These are phyloP conservation scores for Mallateleia sp. DNA, from an alignment of 2,888 invertebrate species.

Conservation along the genomic window DNA sequence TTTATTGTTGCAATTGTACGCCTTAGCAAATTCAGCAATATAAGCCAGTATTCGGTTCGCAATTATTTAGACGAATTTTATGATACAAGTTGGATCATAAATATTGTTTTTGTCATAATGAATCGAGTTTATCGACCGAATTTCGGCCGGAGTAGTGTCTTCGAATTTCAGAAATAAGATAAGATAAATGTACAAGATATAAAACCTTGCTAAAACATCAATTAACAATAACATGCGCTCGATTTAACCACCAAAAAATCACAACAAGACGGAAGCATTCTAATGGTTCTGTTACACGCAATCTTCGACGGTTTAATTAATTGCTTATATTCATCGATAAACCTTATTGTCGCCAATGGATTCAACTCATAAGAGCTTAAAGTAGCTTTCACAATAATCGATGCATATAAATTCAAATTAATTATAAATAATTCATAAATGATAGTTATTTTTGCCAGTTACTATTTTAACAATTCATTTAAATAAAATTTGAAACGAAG, in stretches of 20 bases:
- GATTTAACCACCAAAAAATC: slow-evolving; percentile 60
- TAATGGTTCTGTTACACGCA: slow-evolving; percentile 55
- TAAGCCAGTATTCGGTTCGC: slow-evolving; percentile 31
- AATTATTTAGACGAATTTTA: slow-evolving; percentile 56
- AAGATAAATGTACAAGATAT: slow-evolving; percentile 45
- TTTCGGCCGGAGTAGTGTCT: background rate
- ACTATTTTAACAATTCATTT: too few relatives aligned
- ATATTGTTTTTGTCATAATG: slow-evolving; percentile 29
- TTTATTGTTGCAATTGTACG: slow-evolving; percentile 55
- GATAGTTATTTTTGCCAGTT: too few relatives aligned
- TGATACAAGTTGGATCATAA: slow-evolving; percentile 25
- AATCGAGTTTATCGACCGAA: slow-evolving; percentile 20
- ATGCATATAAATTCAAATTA: too few relatives aligned
- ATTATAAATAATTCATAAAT: too few relatives aligned
- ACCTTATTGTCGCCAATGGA: slow-evolving; percentile 60
- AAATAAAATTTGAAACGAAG: too few relatives aligned
- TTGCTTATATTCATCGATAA: slow-evolving; percentile 67
- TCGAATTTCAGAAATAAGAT: slow-evolving; percentile 19
- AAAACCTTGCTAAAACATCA: slow-evolving; percentile 59
- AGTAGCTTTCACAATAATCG: slow-evolving; percentile 56
- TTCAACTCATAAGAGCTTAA: slow-evolving; percentile 34
- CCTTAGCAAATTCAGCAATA: slow-evolving; percentile 62
- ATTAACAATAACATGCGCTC: too few relatives aligned
- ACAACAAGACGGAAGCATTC: slow-evolving; percentile 57
- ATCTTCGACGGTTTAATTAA: slow-evolving; percentile 59